Conservation (phyloP, 2,888 invertebrate genomes). For the Troilus luridus region DNA sequence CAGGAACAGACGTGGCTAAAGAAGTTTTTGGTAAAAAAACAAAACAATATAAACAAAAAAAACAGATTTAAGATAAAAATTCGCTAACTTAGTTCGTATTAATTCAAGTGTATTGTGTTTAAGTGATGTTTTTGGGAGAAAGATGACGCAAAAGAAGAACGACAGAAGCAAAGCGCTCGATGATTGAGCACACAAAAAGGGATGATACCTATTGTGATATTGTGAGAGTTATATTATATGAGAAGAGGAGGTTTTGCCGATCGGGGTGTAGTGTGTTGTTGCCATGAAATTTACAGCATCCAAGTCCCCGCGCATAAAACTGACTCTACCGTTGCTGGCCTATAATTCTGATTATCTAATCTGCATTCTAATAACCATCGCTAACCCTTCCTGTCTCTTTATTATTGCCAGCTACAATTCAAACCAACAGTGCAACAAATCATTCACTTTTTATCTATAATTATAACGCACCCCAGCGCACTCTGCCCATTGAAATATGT, state of each 20-base stretch:
- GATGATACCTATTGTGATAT: neutral
- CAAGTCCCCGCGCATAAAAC: slow-evolving; percentile 50
- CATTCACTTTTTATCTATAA: slow-evolving; percentile 55
- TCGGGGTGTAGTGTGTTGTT: neutral
- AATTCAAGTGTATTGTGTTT: neutral
- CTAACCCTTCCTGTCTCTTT: slow-evolving; percentile 47
- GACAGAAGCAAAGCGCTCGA: neutral
- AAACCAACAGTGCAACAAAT: slow-evolving; percentile 31
- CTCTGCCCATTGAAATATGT: slow-evolving; percentile 1
- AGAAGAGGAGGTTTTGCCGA: neutral
- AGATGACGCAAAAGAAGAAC: neutral
- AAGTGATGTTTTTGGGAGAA: neutral
- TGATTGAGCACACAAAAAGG: slow-evolving; percentile 10
- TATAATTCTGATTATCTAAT: slow-evolving; percentile 59
- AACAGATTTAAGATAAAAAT: no score
- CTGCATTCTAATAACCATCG: slow-evolving; percentile 57
- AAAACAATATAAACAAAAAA: no score
- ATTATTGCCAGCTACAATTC: slow-evolving; percentile 48
- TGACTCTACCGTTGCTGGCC: slow-evolving; percentile 27
- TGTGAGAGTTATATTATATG: neutral
- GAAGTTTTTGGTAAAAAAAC: no score
- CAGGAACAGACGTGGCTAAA: neutral
- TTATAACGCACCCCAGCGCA: slow-evolving; percentile 41
- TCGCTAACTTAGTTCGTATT: neutral
- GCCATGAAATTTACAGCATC: slow-evolving; percentile 43